Evolutionary conservation across 2,888 invertebrate species (phyloP).

Genomic region (Chironomus riparius): DNA sequence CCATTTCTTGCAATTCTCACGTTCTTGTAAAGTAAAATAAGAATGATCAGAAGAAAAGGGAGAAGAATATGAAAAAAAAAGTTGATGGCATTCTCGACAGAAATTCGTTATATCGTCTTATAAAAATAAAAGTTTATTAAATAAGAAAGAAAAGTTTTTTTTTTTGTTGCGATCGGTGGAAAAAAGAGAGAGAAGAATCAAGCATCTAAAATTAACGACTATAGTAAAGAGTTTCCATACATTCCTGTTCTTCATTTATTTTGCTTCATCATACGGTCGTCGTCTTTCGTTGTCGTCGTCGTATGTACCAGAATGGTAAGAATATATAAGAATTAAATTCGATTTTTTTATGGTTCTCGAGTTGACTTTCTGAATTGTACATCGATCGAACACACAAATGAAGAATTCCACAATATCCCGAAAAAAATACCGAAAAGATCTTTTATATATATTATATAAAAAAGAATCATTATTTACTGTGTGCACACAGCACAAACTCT

Average conservation of each 20-base stretch:
- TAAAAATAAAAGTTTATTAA: neutral
- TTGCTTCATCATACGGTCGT: neutral
- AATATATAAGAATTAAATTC: constrained; percentile 11
- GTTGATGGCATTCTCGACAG: neutral
- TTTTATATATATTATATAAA: neutral
- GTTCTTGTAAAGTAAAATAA: neutral
- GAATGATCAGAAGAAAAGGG: neutral
- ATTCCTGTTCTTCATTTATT: neutral
- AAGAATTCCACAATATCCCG: neutral
- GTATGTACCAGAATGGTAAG: neutral
- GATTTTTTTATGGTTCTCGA: constrained; percentile 16
- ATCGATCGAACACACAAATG: neutral
- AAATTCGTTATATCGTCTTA: neutral
- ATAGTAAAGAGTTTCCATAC: neutral
- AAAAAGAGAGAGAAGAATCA: neutral
- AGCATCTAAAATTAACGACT: neutral
- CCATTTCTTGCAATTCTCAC: neutral
- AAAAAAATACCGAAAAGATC: neutral
- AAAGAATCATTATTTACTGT: neutral
- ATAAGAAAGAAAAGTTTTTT: neutral
- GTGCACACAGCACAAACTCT: neutral
- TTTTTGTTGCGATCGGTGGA: neutral
- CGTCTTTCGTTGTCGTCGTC: too few species aligned
- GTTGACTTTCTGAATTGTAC: neutral
- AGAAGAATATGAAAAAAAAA: neutral